Conservation (phyloP, 2,888 invertebrate genomes). For the Pristionchus mayeri region DNA sequence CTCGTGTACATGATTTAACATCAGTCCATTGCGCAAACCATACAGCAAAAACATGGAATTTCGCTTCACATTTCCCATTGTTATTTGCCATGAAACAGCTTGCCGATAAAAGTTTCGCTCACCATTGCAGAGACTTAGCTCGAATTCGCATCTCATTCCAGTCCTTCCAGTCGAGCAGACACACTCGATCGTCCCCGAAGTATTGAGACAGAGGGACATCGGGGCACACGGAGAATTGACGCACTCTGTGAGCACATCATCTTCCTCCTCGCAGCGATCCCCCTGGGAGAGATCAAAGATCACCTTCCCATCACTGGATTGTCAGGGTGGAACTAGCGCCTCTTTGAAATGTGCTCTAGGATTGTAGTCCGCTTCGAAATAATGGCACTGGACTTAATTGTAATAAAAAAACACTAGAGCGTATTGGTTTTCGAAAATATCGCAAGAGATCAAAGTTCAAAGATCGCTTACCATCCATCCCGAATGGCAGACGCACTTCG, state of each 20-base stretch:
- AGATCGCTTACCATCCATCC: background rate
- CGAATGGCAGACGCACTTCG: background rate
- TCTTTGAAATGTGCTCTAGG: too few relatives aligned
- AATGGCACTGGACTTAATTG: too few relatives aligned
- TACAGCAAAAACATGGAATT: background rate
- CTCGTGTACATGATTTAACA: background rate
- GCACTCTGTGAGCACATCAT: slow-evolving; percentile 1
- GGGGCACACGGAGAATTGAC: background rate
- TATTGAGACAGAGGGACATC: background rate
- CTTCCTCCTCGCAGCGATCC: background rate
- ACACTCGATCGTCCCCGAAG: background rate
- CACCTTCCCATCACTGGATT: background rate
- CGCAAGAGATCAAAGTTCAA: background rate
- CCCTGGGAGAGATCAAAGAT: background rate
- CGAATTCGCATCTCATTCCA: background rate
- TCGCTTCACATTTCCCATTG: too few relatives aligned
- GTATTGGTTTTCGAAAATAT: background rate
- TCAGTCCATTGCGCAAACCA: background rate
- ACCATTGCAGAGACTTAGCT: background rate
- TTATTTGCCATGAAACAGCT: background rate
- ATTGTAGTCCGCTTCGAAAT: too few relatives aligned
- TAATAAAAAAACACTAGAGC: background rate
- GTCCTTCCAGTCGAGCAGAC: background rate
- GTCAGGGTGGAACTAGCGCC: too few relatives aligned
- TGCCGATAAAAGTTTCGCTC: background rate